phyloP scores from a whole-genome alignment of 2,797 vertebrate species.

The Sternotherus odoratus region DNA sequence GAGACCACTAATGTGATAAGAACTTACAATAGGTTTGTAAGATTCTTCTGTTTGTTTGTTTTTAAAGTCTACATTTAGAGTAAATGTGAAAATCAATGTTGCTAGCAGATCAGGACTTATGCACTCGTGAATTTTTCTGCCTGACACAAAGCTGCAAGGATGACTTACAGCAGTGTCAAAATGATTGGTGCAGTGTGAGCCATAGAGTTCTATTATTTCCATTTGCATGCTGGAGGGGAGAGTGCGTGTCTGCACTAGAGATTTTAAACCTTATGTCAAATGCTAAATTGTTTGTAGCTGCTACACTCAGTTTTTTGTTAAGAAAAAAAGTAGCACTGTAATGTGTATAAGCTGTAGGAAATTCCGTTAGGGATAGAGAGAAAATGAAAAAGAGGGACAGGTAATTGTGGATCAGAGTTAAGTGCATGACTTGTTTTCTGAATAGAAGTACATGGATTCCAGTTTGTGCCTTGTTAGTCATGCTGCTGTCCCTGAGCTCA shows the following conservation, averaged over 20 bases:
- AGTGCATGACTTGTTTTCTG: conserved; percentile 16
- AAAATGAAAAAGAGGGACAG: not conserved
- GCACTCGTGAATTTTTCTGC: not conserved
- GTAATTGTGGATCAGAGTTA: not conserved
- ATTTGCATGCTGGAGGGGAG: not conserved
- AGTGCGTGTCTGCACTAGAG: not conserved
- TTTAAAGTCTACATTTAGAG: not conserved
- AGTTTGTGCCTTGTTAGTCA: not conserved
- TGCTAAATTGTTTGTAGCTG: not conserved
- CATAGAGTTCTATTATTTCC: fast-evolving
- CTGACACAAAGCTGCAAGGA: not conserved
- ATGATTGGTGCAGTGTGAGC: not conserved
- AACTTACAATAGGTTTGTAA: not conserved
- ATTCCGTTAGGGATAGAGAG: not conserved
- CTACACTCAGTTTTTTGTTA: not conserved
- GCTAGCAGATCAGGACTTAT: not conserved
- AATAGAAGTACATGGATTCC: not conserved
- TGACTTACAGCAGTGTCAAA: not conserved
- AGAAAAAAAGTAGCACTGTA: not conserved
- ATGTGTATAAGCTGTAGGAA: not conserved
- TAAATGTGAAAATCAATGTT: not conserved
- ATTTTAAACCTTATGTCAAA: not conserved
- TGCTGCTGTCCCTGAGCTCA: not conserved
- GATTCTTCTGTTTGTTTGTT: too few relatives aligned
- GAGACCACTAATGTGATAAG: not conserved